These are phyloP conservation scores for Corbicula japonica DNA, from an alignment of 2,888 invertebrate species.

Conservation along the genomic window DNA sequence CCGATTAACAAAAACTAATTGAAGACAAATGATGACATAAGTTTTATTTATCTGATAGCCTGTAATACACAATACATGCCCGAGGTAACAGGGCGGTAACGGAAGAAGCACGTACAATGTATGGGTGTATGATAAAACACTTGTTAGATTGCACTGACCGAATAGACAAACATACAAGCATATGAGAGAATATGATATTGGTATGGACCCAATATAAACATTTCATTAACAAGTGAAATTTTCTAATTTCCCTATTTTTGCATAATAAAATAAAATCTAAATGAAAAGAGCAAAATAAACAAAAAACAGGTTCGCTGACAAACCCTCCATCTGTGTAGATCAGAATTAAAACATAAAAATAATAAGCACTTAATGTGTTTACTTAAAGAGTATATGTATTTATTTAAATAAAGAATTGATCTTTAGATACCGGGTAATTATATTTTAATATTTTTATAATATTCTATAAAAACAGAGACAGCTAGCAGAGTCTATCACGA, in stretches of 20 bases:
- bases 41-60: slow-evolving; percentile 70
- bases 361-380: too few relatives aligned
- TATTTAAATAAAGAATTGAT: background rate
- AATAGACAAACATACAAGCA: slow-evolving; percentile 29
- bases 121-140: slow-evolving; percentile 37
- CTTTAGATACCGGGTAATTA: background rate
- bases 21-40: slow-evolving; percentile 63
- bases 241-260: too few relatives aligned
- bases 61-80: slow-evolving; percentile 45
- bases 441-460: background rate
- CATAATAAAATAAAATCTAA: too few relatives aligned
- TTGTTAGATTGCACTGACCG: slow-evolving; percentile 57
- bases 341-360: too few relatives aligned
- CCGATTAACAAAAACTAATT: too few relatives aligned
- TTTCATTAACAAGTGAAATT: too few relatives aligned
- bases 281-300: too few relatives aligned
- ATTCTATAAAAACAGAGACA: slow-evolving; percentile 17
- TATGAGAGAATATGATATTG: too few relatives aligned
- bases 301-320: too few relatives aligned
- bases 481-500: slow-evolving; percentile 18
- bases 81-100: slow-evolving; percentile 33
- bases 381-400: background rate
- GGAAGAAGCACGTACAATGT: slow-evolving; percentile 59
- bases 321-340: too few relatives aligned
- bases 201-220: too few relatives aligned